Evolutionary conservation across 2,888 invertebrate genomes (phyloP).

Genomic region (Platycnemis pennipes): DNA sequence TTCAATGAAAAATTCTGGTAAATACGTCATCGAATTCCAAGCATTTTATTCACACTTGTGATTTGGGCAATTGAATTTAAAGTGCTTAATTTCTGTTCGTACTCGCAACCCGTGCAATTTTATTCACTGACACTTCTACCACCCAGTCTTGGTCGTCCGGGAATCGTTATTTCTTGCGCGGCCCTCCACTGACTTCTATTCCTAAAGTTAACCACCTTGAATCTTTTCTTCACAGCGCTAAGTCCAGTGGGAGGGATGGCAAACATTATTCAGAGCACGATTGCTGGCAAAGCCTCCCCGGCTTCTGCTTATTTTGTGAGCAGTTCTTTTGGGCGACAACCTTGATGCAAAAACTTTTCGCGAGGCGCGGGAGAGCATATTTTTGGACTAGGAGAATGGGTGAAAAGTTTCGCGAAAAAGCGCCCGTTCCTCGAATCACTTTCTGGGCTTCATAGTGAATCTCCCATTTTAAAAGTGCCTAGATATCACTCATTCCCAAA

Average conservation of each 20-base stretch:
- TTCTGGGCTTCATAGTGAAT: neutral
- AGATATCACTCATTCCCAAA: neutral
- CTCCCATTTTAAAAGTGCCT: neutral
- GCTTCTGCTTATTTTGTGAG: neutral
- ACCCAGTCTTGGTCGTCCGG: neutral
- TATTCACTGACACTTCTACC: neutral
- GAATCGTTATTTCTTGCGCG: neutral
- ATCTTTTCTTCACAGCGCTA: neutral
- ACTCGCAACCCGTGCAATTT: neutral
- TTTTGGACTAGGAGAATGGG: neutral
- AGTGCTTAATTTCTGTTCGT: neutral
- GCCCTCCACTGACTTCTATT: neutral
- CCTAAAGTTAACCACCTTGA: neutral
- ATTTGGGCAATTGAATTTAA: neutral
- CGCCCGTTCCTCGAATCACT: neutral
- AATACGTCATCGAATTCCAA: neutral
- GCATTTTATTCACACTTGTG: neutral
- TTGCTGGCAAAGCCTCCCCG: neutral
- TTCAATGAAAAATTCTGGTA: no score
- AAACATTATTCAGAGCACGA: neutral
- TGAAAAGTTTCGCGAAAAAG: neutral
- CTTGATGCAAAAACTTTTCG: neutral
- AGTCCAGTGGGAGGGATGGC: neutral
- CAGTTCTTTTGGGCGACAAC: neutral
- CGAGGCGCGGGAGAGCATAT: neutral